Evolutionary conservation across 53 echinoderm and acorn worm genomes (phyloP), one percentile per base, ranked within the genome.

Genomic region (Echinometra lucunter): DNA sequence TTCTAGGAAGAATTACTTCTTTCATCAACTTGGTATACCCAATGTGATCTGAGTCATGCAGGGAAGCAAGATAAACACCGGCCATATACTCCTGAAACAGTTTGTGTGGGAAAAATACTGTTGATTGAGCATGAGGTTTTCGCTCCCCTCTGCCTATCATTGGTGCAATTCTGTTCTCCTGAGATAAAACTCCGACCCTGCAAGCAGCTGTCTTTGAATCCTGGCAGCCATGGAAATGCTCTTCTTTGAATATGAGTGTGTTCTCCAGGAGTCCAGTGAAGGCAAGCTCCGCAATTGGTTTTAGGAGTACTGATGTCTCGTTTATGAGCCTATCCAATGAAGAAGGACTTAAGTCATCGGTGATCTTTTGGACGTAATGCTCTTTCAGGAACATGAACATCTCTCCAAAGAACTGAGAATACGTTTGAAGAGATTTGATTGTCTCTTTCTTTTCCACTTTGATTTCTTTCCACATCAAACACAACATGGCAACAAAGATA

Each of bases 11-110:
- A n/a, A n/a, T n/a, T n/a, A n/a, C n/a, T n/a, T n/a, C n/a, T n/a
- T n/a, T n/a, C n/a, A n/a, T n/a, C n/a, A n/a, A n/a, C n/a, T n/a
- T n/a, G n/a, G n/a, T n/a, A n/a, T n/a, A n/a, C n/a, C n/a, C n/a
- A n/a, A n/a, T n/a, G n/a, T n/a, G n/a, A n/a, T n/a, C n/a, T n/a
- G n/a, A n/a, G n/a, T n/a, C n/a, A n/a, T n/a, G n/a, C n/a, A n/a
- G n/a, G n/a, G n/a, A n/a, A n/a, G n/a, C n/a, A n/a, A n/a, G n/a
- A n/a, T n/a, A n/a, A n/a, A n/a, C n/a, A n/a, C n/a, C n/a, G n/a
- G n/a, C n/a, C n/a, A n/a, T n/a, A n/a, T n/a, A n/a, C n/a, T 63
- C 91, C 44, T 91, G 91, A 44, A 91, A 66, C 12, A 91, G 91
- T 91, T 91, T 91, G 66, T 91, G 91, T 1, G 66, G 66, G 25